Percentiles rank a stretch among this genome's conserved stretches.
phyloP scores from a whole-genome alignment of 2,888 invertebrate genomes.

The Myopa testacea region DNA sequence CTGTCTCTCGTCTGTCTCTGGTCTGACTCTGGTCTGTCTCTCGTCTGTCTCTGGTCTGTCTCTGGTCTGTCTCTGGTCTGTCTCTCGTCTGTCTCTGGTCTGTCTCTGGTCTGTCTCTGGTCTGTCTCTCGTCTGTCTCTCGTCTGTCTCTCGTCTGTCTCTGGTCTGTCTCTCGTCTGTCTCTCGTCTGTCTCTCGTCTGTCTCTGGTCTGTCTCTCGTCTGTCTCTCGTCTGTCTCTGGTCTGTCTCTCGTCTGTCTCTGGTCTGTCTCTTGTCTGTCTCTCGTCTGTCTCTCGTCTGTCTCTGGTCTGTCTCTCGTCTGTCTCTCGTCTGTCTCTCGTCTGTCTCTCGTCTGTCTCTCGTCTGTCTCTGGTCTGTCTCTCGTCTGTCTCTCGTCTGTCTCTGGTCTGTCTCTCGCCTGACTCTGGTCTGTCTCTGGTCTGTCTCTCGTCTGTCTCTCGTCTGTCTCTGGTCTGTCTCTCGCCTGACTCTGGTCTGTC shows the following conservation, averaged over 20 bases:
- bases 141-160: too few relatives aligned
- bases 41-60: too few relatives aligned
- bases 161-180: neutral
- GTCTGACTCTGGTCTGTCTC: neutral
- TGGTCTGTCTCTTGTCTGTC: neutral
- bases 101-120: neutral
- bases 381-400: neutral
- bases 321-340: too few relatives aligned
- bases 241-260: too few relatives aligned
- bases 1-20: too few relatives aligned
- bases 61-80: neutral
- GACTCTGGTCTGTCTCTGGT: neutral
- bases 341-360: neutral
- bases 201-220: neutral
- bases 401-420: neutral
- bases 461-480: too few relatives aligned
- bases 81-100: too few relatives aligned
- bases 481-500: neutral
- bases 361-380: neutral
- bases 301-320: neutral
- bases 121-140: too few relatives aligned
- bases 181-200: neutral
- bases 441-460: neutral
- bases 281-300: too few relatives aligned
- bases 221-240: neutral